These are phyloP conservation scores for Scalopus aquaticus DNA, from an alignment of 2,113 vertebrate species.

Conservation along the genomic window DNA sequence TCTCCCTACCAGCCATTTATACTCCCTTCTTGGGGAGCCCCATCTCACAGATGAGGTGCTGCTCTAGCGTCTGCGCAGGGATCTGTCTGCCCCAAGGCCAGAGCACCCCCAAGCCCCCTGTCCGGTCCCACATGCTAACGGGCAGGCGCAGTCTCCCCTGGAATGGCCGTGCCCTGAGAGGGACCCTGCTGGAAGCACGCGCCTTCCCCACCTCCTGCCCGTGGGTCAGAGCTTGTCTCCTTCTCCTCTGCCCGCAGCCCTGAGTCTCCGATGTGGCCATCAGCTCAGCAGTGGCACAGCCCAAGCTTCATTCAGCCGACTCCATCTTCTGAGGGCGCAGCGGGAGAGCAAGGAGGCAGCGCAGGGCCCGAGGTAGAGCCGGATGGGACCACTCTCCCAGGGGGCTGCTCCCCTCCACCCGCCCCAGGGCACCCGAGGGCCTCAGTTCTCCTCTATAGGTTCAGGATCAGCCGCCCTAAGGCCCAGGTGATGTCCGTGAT, in stretches of 20 bases:
- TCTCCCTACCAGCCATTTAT: not conserved
- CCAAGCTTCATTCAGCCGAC: not conserved
- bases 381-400: rapidly evolving
- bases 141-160: rapidly evolving
- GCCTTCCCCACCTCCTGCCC: conserved; percentile 21
- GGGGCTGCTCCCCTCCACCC: not conserved
- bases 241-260: not conserved
- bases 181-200: not conserved
- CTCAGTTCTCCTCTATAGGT: not conserved
- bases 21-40: not conserved
- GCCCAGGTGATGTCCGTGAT: not conserved
- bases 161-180: not conserved
- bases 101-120: rapidly evolving
- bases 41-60: not conserved
- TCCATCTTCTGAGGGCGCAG: not conserved
- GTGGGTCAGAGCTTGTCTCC: conserved; percentile 2
- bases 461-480: not conserved
- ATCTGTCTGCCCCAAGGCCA: not conserved
- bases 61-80: not conserved
- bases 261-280: conserved; percentile 53
- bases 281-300: conserved; percentile 37
- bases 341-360: not conserved
- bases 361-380: not conserved
- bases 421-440: not conserved
- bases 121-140: rapidly evolving